These are phyloP conservation scores for Temnothorax rugatulus DNA, from an alignment of 2,888 invertebrate genomes.

Conservation along the genomic window DNA sequence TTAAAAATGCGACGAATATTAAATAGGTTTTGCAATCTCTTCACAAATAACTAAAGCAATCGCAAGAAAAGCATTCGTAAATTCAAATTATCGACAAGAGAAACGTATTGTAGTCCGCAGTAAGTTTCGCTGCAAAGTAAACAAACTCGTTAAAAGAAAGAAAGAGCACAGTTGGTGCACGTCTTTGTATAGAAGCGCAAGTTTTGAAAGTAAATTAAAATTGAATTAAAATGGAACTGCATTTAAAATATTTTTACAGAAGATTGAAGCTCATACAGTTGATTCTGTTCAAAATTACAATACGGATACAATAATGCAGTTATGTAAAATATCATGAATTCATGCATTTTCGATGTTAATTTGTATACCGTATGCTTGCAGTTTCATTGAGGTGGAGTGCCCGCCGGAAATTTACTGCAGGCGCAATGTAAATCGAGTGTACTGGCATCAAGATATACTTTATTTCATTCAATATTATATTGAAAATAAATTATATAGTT, in stretches of 20 bases:
- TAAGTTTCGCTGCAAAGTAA: constrained; percentile 59
- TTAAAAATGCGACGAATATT: constrained; percentile 7
- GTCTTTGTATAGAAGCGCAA: not conserved
- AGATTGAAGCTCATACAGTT: not conserved
- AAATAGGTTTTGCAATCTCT: not conserved
- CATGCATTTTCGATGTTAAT: constrained; percentile 56
- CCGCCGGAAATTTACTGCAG: constrained; percentile 61
- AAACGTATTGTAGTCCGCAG: not conserved
- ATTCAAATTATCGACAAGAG: constrained; percentile 65
- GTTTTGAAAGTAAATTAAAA: not conserved
- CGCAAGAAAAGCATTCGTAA: constrained; percentile 55
- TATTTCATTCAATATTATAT: constrained; percentile 25
- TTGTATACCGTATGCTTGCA: constrained; percentile 53
- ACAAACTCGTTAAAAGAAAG: constrained; percentile 31
- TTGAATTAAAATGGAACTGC: not conserved
- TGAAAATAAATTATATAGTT: not conserved
- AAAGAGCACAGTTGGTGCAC: constrained; percentile 25
- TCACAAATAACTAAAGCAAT: constrained; percentile 28
- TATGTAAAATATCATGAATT: constrained; percentile 11
- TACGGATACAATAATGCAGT: not conserved
- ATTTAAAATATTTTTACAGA: not conserved
- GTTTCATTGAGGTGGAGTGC: constrained; percentile 56
- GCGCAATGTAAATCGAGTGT: constrained; percentile 69
- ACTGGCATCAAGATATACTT: not conserved
- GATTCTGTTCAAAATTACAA: not conserved